A percentile compares a stretch with the other conserved stretches of the same genome.
phyloP scores from a whole-genome alignment of 2,888 invertebrate species.

The Metopia argyrocephala region DNA sequence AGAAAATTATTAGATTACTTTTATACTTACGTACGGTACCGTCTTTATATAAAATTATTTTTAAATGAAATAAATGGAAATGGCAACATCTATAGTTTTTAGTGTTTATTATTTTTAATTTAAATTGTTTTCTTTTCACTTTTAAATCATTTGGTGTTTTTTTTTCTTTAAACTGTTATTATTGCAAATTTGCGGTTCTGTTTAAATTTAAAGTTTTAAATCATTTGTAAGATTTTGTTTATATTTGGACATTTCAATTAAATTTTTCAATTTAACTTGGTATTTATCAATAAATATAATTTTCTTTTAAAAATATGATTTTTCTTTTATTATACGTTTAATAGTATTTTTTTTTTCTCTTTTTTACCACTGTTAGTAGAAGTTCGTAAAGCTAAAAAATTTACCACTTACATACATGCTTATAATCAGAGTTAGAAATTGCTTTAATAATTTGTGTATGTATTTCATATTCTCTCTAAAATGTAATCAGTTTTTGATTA shows the following conservation, averaged over 20 bases:
- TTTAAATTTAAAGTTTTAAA: constrained; percentile 26
- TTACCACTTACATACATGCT: no score
- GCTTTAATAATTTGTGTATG: constrained; percentile 32
- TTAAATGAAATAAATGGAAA: neutral
- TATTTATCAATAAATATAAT: constrained; percentile 38
- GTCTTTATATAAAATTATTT: no score
- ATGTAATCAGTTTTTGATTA: constrained; percentile 32
- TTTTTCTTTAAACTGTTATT: constrained; percentile 58
- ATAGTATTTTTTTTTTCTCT: constrained; percentile 27
- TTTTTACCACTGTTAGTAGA: constrained; percentile 41
- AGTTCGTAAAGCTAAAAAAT: constrained; percentile 50
- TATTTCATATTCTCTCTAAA: constrained; percentile 56
- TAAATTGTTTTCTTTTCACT: constrained; percentile 55
- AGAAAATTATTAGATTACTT: no score
- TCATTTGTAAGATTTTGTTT: constrained; percentile 3
- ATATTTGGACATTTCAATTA: constrained; percentile 37
- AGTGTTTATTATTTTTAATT: constrained; percentile 58
- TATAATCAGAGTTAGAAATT: constrained; percentile 50
- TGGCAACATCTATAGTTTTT: constrained; percentile 25
- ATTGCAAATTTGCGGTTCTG: constrained; percentile 42
- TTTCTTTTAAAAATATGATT: constrained; percentile 56
- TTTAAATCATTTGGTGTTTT: constrained; percentile 61
- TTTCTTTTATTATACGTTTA: constrained; percentile 32
- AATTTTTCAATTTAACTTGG: constrained; percentile 18
- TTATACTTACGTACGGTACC: no score